These are phyloP conservation scores for Taenioides sp. DNA, from an alignment of 2,797 vertebrate genomes.

Conservation along the genomic window DNA sequence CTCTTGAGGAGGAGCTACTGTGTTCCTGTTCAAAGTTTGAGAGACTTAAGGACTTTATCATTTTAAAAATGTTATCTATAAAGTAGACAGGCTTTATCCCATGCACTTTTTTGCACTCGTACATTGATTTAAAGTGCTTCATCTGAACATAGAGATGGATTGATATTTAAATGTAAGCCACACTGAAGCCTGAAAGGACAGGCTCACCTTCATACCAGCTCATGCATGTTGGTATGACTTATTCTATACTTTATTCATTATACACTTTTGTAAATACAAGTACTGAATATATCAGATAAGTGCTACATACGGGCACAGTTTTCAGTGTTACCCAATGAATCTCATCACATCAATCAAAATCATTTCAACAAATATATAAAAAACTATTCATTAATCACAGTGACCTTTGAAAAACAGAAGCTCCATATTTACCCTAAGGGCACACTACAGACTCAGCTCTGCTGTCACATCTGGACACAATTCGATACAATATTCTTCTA, in stretches of 20 bases:
- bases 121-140: constrained; percentile 2
- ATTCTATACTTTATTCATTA: constrained; percentile 16
- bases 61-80: constrained; percentile 2
- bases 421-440: not conserved
- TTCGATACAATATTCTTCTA: not conserved
- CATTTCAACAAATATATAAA: not conserved
- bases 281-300: not conserved
- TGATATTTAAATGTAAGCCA: too few species aligned
- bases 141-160: not conserved
- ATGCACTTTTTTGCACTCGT: constrained; percentile 1
- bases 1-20: constrained; percentile 17
- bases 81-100: constrained; percentile 16
- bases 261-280: constrained; percentile 26
- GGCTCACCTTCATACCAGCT: not conserved
- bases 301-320: not conserved
- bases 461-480: not conserved
- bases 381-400: not conserved
- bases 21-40: constrained; percentile 11
- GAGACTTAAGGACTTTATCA: constrained; percentile 12
- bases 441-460: not conserved
- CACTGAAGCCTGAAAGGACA: not conserved
- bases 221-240: not conserved
- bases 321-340: constrained; percentile 13
- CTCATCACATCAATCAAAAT: not conserved
- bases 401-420: not conserved